Evolutionary conservation across 2,113 vertebrate species (phyloP), one percentile per base, ranked within the genome.

Genomic region (Coturnix japonica): DNA sequence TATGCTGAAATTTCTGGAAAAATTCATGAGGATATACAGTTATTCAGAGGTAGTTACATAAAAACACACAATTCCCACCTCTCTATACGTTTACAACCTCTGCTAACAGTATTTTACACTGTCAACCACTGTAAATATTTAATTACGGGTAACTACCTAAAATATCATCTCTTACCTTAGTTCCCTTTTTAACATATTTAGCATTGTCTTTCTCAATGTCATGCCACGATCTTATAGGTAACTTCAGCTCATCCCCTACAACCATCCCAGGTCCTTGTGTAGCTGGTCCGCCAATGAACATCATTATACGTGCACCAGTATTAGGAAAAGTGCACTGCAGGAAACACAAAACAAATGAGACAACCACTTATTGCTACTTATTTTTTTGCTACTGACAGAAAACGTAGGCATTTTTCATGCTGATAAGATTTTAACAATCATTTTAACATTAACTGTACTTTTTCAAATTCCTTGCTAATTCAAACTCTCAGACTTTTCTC

Each of bases 181-280:
- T 99, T 83, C 98, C 98, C 74, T 99, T 99, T 97, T 99, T 99
- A 96, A 99, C 98, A 79, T 98, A 99, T 97, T 99, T 99, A 85
- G 99, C 98, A 93, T 99, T 99, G 94, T 99, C 99, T 96, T 99
- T 99, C 97, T 99, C 99, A 5, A 99, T 99, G 95, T 99, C 99
- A 23, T 99, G 99, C 99, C 99, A 99, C 13, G 99, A 99, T 87
- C 99, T 98, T 95, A 99, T 99, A 71, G 99, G 99, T 15, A 96
- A 98, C 96, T 99, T 99, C 88, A 99, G 81, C 64, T 99, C 99
- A 81, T 99, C 99, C 54, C 99, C 99, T 30, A 99, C 99, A 88
- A 99, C 99, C 99, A 99, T 99, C 69, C 99, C 99, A 47, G 99
- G 99, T 7, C 99, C 99, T 91, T 99, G 99, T 0, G 99, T 99